phyloP scores from a whole-genome alignment of 2,113 vertebrate genomes.

The Pangasianodon hypophthalmus region DNA sequence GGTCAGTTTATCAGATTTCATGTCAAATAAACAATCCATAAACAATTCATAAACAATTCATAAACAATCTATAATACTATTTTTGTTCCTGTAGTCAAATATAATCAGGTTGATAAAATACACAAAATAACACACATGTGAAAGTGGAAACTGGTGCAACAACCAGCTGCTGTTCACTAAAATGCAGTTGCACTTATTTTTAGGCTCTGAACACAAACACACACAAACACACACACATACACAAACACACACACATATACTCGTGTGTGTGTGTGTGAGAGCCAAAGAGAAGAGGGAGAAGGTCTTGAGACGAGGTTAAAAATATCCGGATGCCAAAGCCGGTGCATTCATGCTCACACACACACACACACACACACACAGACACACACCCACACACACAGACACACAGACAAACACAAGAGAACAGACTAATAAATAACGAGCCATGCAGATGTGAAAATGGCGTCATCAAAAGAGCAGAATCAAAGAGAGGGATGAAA shows the following conservation, averaged over 20 bases:
- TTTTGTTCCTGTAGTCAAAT: not conserved
- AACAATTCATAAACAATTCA: not conserved
- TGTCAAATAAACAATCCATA: not conserved
- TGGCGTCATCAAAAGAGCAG: not conserved
- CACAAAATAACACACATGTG: not conserved
- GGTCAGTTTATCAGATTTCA: too few species aligned
- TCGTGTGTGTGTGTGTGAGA: not conserved
- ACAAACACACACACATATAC: not conserved
- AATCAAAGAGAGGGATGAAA: not conserved
- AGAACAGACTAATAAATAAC: slow-evolving; percentile 2
- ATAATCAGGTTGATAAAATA: not conserved
- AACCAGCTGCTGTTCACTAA: slow-evolving; percentile 5
- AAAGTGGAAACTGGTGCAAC: slow-evolving; percentile 2
- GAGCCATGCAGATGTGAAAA: not conserved
- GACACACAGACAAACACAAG: slow-evolving; percentile 14
- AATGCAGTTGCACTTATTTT: slow-evolving; percentile 15
- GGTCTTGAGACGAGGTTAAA: slow-evolving; percentile 56
- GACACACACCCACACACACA: slow-evolving; percentile 10
- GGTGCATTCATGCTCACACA: slow-evolving; percentile 6
- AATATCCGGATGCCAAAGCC: slow-evolving; percentile 41
- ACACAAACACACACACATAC: not conserved
- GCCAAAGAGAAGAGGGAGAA: slow-evolving; percentile 30
- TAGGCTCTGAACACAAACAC: not conserved
- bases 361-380: slow-evolving; percentile 33
- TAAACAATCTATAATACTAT: not conserved